phyloP scores from a whole-genome alignment of 92 coral and sea anemone species.

The Zoanthus sociatus region DNA sequence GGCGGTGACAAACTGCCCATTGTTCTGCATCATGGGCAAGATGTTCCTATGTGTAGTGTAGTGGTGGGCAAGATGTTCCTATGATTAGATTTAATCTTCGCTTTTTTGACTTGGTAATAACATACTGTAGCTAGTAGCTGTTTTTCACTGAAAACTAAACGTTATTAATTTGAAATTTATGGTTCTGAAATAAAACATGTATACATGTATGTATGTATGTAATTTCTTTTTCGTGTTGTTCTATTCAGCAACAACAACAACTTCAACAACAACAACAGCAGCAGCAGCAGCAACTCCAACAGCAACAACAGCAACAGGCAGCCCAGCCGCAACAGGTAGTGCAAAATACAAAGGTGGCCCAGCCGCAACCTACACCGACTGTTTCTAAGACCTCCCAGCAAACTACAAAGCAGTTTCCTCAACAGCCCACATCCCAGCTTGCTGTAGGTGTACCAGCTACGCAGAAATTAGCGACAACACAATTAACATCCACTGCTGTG shows the following conservation, averaged over 20 bases:
- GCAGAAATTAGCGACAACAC: constrained; percentile 76
- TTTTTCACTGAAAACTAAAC: too few species aligned
- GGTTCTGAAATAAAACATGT: too few species aligned
- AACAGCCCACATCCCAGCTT: constrained; percentile 60
- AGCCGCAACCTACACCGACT: constrained; percentile 52
- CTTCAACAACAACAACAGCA: constrained; percentile 65
- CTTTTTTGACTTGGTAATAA: too few species aligned
- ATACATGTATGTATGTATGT: too few species aligned
- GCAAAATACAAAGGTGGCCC: constrained; percentile 55
- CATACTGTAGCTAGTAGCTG: too few species aligned
- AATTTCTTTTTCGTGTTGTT: too few species aligned
- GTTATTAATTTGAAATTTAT: too few species aligned
- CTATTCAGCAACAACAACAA: not conserved
- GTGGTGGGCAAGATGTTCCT: too few species aligned
- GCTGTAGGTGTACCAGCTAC: constrained; percentile 60
- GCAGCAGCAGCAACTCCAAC: constrained; percentile 70
- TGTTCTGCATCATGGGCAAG: too few species aligned
- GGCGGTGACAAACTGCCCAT: too few species aligned
- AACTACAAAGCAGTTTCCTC: constrained; percentile 70
- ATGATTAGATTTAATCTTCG: too few species aligned
- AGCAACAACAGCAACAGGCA: constrained; percentile 69
- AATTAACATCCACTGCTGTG: constrained; percentile 70
- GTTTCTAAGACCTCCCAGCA: constrained; percentile 50
- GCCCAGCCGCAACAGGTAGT: constrained; percentile 49
- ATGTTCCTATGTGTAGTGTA: too few species aligned